These are phyloP conservation scores for Myotis daubentonii DNA, from an alignment of 2,797 vertebrate species.

Conservation along the genomic window DNA sequence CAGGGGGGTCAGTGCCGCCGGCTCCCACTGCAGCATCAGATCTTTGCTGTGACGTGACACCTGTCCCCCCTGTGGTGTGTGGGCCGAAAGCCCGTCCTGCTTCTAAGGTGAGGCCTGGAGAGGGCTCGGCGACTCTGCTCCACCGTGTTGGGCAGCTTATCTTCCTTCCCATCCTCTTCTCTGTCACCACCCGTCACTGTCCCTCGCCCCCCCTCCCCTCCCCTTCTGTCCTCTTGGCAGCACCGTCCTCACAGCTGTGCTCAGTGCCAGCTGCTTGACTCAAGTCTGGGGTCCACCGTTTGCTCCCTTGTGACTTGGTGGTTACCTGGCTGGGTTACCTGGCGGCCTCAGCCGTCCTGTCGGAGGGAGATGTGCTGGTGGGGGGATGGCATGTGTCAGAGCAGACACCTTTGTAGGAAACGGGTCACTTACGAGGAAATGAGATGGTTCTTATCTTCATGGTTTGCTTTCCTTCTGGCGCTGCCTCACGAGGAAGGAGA, in stretches of 20 bases:
- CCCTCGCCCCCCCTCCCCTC: neutral
- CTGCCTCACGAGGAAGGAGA: neutral
- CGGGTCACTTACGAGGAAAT: neutral
- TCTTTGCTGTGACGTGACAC: neutral
- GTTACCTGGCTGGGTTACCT: neutral
- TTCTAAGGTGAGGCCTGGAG: neutral
- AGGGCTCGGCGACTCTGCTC: neutral
- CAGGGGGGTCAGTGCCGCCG: neutral
- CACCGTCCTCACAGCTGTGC: neutral
- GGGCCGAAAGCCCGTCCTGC: neutral
- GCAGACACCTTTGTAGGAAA: neutral
- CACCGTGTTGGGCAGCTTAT: neutral
- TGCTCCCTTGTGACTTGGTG: neutral
- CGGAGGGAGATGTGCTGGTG: neutral
- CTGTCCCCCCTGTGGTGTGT: neutral
- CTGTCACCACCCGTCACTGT: neutral
- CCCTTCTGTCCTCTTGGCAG: neutral
- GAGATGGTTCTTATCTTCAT: neutral
- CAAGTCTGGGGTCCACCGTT: neutral
- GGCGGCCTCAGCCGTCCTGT: neutral
- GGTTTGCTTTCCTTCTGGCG: neutral
- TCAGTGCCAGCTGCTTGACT: neutral
- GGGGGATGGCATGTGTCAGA: neutral
- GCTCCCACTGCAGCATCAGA: neutral
- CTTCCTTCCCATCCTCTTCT: neutral